A percentile compares a stretch with the other conserved stretches of the same genome.
phyloP scores from a whole-genome alignment of 1,140 invertebrate species.

The Drosophila orena region DNA sequence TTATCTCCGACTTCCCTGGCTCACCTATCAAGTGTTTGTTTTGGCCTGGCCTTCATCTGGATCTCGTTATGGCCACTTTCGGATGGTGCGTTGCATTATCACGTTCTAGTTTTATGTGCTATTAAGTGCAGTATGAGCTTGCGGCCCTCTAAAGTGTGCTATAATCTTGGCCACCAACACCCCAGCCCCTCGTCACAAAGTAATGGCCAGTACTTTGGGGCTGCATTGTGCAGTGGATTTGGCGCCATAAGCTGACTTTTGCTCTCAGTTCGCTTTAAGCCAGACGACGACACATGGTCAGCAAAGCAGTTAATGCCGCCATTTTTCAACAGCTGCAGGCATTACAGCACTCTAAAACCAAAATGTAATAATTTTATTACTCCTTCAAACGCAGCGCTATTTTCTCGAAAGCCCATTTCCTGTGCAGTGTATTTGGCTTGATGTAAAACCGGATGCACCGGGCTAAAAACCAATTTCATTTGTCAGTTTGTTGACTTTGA shows the following conservation, averaged over 20 bases:
- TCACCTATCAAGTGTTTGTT: conserved; percentile 34
- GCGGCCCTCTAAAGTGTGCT: conserved; percentile 74
- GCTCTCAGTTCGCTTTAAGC: conserved; percentile 17
- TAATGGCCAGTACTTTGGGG: conserved; percentile 56
- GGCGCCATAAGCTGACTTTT: conserved; percentile 53
- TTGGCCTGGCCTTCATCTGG: conserved; percentile 23
- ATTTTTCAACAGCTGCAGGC: conserved; percentile 6
- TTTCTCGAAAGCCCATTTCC: neutral
- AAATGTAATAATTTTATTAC: conserved; percentile 1
- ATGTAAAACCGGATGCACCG: neutral
- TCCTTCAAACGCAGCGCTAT: neutral
- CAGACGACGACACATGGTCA: conserved; percentile 22
- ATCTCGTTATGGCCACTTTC: conserved; percentile 57
- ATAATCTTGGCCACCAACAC: conserved; percentile 57
- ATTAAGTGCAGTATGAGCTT: conserved; percentile 79
- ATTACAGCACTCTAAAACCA: neutral
- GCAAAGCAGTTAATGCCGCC: conserved; percentile 52
- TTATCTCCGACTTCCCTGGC: conserved; percentile 1
- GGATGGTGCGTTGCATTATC: conserved; percentile 76
- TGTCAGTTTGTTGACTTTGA: conserved; percentile 64
- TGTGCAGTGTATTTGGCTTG: neutral
- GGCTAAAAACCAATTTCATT: conserved; percentile 13
- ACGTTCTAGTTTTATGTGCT: conserved; percentile 78
- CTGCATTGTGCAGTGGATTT: conserved; percentile 43
- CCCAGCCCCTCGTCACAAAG: conserved; percentile 5